Conservation (phyloP, 2,113 vertebrate species). For the Pycnonotus jocosus region DNA sequence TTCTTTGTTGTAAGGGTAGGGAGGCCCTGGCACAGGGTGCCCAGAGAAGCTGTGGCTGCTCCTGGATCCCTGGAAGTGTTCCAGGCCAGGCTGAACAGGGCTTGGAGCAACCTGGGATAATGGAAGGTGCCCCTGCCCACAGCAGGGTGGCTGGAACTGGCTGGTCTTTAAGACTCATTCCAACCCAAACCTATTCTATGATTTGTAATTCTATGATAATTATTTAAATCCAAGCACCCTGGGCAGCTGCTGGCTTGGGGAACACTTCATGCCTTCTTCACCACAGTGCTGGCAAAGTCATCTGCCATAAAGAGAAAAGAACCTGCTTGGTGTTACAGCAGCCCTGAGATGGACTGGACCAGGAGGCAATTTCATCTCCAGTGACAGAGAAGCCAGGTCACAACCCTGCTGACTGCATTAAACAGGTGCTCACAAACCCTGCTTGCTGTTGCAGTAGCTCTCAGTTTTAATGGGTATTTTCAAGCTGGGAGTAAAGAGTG, state of each 20-base stretch:
- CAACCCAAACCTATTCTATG: background rate
- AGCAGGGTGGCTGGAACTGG: background rate
- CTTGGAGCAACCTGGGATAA: background rate
- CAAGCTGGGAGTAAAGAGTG: background rate
- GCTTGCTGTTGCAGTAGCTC: background rate
- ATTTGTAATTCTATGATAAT: background rate
- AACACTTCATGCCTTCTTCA: background rate
- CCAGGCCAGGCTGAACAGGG: rapidly evolving
- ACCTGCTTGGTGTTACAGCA: background rate
- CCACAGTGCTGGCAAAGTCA: background rate
- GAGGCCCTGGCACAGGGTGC: background rate
- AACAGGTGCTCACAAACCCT: background rate
- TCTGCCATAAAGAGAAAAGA: background rate
- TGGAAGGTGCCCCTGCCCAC: background rate
- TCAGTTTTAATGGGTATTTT: background rate
- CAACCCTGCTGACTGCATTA: background rate
- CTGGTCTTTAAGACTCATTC: background rate
- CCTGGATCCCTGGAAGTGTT: background rate
- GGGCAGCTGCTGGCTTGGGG: background rate
- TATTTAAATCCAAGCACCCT: background rate
- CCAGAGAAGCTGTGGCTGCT: background rate
- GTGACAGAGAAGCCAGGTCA: background rate
- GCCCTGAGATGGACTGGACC: background rate
- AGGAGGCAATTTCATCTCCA: background rate
- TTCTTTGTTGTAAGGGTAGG: background rate